A percentile compares a stretch with the other conserved stretches of the same genome.
phyloP scores from a whole-genome alignment of 2,888 invertebrate genomes.

The Hecatera dysodea region DNA sequence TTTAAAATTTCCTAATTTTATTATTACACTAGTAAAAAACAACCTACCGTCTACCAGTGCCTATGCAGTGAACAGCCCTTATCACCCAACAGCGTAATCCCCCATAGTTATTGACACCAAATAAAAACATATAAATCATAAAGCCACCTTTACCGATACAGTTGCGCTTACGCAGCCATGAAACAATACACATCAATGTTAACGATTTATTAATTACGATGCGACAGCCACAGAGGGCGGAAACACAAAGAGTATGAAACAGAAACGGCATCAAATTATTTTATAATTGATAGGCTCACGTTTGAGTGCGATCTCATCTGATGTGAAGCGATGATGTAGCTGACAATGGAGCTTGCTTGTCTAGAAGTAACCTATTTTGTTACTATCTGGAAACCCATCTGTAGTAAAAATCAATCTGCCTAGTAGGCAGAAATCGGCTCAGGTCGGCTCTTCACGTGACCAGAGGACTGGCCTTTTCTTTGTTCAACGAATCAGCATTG shows the following conservation, averaged over 20 bases:
- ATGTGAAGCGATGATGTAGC: too few relatives aligned
- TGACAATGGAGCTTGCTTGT: too few relatives aligned
- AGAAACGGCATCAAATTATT: constrained; percentile 22
- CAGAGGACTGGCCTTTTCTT: too few relatives aligned
- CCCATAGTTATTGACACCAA: constrained; percentile 12
- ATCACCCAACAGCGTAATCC: neutral
- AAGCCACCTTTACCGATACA: constrained; percentile 62
- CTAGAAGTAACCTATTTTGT: too few relatives aligned
- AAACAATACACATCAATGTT: constrained; percentile 84
- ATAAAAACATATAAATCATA: constrained; percentile 65
- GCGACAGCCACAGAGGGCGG: constrained; percentile 72
- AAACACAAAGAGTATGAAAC: constrained; percentile 62
- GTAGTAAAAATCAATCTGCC: too few relatives aligned
- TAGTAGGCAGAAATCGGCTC: too few relatives aligned
- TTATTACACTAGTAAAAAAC: neutral
- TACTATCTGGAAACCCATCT: too few relatives aligned
- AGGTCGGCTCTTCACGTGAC: too few relatives aligned
- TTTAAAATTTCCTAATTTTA: neutral
- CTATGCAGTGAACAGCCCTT: neutral
- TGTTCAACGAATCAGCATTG: too few relatives aligned
- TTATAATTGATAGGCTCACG: neutral
- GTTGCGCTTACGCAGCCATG: constrained; percentile 73
- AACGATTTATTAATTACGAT: constrained; percentile 87
- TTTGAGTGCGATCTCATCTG: too few relatives aligned
- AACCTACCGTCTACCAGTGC: neutral